phyloP scores from a whole-genome alignment of 2,797 vertebrate genomes.

The Eulemur coronatus region DNA sequence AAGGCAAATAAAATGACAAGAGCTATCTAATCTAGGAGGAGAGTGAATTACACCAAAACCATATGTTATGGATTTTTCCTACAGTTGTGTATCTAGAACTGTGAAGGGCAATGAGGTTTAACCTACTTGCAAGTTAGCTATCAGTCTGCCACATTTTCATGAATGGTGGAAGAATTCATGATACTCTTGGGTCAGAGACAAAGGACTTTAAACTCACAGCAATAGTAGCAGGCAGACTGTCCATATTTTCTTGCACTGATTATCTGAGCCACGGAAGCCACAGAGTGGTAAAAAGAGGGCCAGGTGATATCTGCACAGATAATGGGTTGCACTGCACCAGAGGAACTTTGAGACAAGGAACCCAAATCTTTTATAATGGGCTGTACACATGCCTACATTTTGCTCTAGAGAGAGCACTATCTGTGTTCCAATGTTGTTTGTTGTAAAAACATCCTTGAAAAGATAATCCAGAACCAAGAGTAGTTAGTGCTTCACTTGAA shows the following conservation, averaged over 20 bases:
- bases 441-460: background rate
- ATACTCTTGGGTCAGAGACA: background rate
- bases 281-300: background rate
- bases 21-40: background rate
- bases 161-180: background rate
- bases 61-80: background rate
- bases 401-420: background rate
- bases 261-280: background rate
- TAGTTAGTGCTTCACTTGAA: background rate
- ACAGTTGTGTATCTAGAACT: background rate
- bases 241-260: background rate
- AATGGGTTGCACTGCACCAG: background rate
- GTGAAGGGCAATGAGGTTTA: background rate
- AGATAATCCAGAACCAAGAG: background rate
- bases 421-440: background rate
- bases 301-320: background rate
- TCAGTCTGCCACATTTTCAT: background rate
- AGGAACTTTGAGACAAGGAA: background rate
- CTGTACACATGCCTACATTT: background rate
- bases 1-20: background rate
- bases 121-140: background rate
- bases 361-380: background rate
- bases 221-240: background rate
- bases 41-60: background rate
- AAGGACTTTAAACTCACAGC: background rate